Base-by-base conservation (phyloP, 2,113 vertebrate species). In the Okapia johnstoni region DNA sequence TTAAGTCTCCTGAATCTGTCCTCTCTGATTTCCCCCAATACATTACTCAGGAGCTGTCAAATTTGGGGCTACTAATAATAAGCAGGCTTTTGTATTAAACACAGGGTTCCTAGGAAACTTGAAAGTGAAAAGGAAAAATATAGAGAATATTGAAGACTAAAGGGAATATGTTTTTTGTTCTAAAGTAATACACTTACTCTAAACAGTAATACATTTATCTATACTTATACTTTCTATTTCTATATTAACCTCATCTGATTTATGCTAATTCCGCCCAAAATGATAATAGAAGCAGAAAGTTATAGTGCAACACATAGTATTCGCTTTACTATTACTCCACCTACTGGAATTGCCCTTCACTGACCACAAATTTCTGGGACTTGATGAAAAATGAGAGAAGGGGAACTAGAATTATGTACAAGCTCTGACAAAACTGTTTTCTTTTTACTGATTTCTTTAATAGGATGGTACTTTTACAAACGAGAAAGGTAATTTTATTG, bases 271-370 rank as follows among this genome's bases (percentile, higher is more conserved):
- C 15, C 6, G n/a, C 26, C 83, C 93, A 95, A 97, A 30, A 79
- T 98, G 96, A 98, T 96, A 98, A 98, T 93, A 95, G 93, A 92
- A 85, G 77, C 66, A 96, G 77, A 98, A 97, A 97, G 61, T 96
- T 85, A 97, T 94, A 96, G 57, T 97, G 1, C 58, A 43, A 63
- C 40, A 93, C 26, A 79, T 77, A 96, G 2, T 84, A 99, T 99
- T 98, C 98, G 98, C 98, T 99, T 99, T 99, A 98, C 98, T 98
- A 98, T 98, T 97, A 98, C 99, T 98, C 99, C 99, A 99, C 98
- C 99, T 99, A 98, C 99, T 99, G 99, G 99, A 96, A 17, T 93
- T 97, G 85, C 95, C n/a, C 77, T 98, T 98, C 97, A 98, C 70
- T 98, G 93, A 85, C 83, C 85, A 90, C 54, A 88, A 73, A 58